Conservation (phyloP, 2,113 vertebrate genomes). For the Falco punctatus region DNA sequence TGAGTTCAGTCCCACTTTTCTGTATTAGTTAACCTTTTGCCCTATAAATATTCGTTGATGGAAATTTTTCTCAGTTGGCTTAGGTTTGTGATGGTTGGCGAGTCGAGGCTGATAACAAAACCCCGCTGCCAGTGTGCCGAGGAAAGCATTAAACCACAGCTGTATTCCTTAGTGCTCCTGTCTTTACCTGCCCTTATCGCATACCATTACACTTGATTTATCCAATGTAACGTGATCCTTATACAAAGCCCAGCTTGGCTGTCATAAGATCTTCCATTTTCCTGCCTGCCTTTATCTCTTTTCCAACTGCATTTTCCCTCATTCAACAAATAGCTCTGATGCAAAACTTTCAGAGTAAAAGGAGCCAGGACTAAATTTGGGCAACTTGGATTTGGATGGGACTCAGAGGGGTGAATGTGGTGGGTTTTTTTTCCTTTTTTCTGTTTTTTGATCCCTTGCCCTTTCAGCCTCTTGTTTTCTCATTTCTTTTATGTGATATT, state of each 20-base stretch:
- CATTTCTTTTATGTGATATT: background rate
- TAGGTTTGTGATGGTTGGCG: background rate
- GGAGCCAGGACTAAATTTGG: background rate
- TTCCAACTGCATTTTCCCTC: background rate
- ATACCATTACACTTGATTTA: conserved; percentile 47
- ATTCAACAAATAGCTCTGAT: background rate
- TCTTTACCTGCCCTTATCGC: conserved; percentile 28
- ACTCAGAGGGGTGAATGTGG: background rate
- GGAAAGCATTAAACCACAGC: conserved; percentile 17
- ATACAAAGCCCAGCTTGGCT: background rate
- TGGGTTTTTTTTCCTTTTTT: background rate
- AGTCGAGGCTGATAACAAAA: conserved; percentile 13
- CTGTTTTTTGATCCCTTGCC: background rate
- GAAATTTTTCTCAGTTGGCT: background rate
- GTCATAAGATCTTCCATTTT: background rate
- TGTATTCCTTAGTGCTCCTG: background rate
- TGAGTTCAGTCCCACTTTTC: background rate
- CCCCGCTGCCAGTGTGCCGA: background rate
- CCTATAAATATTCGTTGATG: conserved; percentile 7
- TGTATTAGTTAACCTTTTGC: conserved; percentile 29
- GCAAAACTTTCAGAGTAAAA: background rate
- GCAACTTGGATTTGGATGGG: background rate
- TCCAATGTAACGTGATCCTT: conserved; percentile 2
- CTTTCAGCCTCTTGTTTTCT: background rate
- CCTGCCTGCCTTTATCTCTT: conserved; percentile 32